Evolutionary conservation across 2,113 vertebrate genomes (phyloP).

Genomic region (Scomber japonicus): DNA sequence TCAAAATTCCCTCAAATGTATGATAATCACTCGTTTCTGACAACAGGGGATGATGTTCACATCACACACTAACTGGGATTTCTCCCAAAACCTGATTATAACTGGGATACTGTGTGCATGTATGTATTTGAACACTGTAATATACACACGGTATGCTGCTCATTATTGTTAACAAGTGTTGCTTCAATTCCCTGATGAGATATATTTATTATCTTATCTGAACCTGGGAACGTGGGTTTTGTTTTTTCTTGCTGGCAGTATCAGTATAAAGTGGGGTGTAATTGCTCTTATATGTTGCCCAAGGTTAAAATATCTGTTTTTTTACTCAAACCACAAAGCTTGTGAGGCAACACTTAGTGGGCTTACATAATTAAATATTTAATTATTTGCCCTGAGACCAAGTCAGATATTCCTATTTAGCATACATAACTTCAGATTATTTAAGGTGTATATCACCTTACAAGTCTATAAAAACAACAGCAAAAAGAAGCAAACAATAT

Average conservation of each 20-base stretch:
- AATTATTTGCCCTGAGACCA: background rate
- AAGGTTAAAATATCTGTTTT: background rate
- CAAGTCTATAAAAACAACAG: no score
- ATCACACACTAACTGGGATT: background rate
- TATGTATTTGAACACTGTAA: conserved; percentile 2
- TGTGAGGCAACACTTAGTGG: background rate
- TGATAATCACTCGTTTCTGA: background rate
- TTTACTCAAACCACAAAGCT: background rate
- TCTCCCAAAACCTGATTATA: no score
- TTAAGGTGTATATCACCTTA: no score
- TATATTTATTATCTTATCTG: conserved; percentile 25
- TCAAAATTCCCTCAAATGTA: no score
- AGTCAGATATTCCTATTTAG: background rate
- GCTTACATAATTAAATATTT: background rate
- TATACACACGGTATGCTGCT: background rate
- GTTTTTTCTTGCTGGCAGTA: conserved; percentile 1
- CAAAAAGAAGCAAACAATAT: no score
- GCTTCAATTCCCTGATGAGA: conserved; percentile 13
- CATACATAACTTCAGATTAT: no score
- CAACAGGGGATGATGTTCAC: background rate
- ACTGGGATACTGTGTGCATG: background rate
- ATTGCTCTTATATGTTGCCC: conserved; percentile 15
- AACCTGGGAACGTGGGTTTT: background rate
- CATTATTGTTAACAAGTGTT: conserved; percentile 6
- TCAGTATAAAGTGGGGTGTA: conserved; percentile 7